Conservation (phyloP, 2,797 vertebrate genomes). For the Natrix natrix region DNA sequence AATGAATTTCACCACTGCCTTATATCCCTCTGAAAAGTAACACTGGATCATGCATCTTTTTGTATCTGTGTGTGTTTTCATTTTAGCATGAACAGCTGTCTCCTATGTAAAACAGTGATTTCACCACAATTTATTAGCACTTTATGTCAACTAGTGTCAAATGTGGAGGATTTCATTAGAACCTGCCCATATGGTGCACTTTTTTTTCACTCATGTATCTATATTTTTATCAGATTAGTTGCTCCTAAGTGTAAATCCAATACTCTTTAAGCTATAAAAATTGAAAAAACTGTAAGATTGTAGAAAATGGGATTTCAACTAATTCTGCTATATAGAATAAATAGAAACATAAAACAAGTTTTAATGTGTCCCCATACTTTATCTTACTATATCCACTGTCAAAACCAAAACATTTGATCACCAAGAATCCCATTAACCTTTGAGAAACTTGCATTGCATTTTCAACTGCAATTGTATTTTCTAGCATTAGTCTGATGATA, state of each 20-base stretch:
- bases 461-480: background rate
- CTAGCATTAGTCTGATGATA: background rate
- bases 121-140: background rate
- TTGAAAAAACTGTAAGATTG: accelerated
- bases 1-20: no score
- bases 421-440: background rate
- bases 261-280: background rate
- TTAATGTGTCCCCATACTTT: background rate
- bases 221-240: background rate
- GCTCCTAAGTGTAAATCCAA: background rate
- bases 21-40: background rate
- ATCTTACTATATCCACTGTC: background rate
- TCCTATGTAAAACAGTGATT: background rate
- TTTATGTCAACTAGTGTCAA: background rate
- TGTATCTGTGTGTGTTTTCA: background rate
- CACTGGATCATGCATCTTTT: background rate
- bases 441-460: background rate
- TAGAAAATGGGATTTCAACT: background rate
- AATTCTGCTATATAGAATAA: accelerated
- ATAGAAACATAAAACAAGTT: background rate
- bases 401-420: background rate
- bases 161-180: constrained; percentile 12
- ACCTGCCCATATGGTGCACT: background rate
- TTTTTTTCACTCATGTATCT: background rate
- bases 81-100: background rate